These are phyloP conservation scores for Trematocara variabile DNA, from an alignment of 2,113 vertebrate genomes.

Conservation along the genomic window DNA sequence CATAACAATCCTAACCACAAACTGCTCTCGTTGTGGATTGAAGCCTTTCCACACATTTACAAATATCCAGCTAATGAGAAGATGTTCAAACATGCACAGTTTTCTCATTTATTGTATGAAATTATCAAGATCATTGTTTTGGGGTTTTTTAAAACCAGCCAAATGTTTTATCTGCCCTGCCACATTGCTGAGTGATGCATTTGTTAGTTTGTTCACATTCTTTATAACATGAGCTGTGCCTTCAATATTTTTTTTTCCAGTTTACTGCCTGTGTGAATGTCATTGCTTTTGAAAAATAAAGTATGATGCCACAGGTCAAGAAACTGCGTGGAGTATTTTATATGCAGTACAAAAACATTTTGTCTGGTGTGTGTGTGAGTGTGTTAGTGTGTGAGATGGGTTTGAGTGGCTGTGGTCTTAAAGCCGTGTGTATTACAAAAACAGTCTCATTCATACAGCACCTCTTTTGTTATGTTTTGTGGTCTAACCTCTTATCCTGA, in stretches of 20 bases:
- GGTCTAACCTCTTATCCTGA: background rate
- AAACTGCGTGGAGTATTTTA: background rate
- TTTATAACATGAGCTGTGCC: background rate
- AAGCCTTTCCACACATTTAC: background rate
- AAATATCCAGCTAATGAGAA: background rate
- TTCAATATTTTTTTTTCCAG: background rate
- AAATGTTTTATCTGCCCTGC: background rate
- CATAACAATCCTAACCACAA: background rate
- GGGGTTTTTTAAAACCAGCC: background rate
- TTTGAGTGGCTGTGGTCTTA: background rate
- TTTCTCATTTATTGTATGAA: background rate
- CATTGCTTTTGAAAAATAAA: background rate
- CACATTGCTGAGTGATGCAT: constrained; percentile 11
- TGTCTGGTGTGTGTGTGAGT: background rate
- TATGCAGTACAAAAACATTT: background rate
- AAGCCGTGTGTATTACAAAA: background rate
- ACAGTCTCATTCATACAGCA: background rate
- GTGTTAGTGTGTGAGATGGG: background rate
- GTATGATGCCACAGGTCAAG: background rate
- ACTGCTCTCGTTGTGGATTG: background rate
- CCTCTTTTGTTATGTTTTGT: background rate
- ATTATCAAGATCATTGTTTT: background rate
- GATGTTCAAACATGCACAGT: background rate
- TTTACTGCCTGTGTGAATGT: background rate
- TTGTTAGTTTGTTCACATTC: background rate